A percentile compares a stretch with the other conserved stretches of the same genome.
Evolutionary conservation across 2,888 invertebrate species (phyloP).

Genomic region (Lissocephala sabroskyi): DNA sequence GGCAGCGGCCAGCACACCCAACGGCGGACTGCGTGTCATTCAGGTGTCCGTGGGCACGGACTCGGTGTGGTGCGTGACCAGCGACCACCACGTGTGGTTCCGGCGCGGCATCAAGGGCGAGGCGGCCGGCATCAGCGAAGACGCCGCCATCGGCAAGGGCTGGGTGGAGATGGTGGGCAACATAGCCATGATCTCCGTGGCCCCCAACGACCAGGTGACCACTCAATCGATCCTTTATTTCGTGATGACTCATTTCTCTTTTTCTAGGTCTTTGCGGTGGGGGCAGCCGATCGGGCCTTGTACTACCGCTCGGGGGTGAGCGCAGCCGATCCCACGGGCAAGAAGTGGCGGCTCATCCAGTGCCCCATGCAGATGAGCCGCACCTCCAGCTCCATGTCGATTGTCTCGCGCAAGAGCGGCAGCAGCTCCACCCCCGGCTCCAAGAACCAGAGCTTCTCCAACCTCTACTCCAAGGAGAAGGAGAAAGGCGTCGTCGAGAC

Average conservation of each 20-base stretch:
- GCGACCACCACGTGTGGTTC: slow-evolving; percentile 90
- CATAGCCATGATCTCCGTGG: slow-evolving; percentile 87
- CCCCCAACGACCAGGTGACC: slow-evolving; percentile 86
- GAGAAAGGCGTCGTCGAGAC: slow-evolving; percentile 71
- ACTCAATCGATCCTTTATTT: background rate
- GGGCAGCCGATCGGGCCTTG: slow-evolving; percentile 84
- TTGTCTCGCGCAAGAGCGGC: slow-evolving; percentile 74
- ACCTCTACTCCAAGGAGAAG: slow-evolving; percentile 70
- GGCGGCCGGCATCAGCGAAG: slow-evolving; percentile 81
- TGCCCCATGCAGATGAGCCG: slow-evolving; percentile 87
- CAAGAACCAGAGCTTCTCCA: slow-evolving; percentile 81
- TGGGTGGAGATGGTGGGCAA: slow-evolving; percentile 94
- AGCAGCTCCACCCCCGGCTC: slow-evolving; percentile 74
- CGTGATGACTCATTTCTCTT: background rate
- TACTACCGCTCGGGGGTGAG: slow-evolving; percentile 87
- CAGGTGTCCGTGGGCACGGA: slow-evolving; percentile 88
- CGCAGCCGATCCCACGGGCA: slow-evolving; percentile 84
- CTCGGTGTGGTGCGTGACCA: slow-evolving; percentile 84
- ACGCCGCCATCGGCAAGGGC: slow-evolving; percentile 84
- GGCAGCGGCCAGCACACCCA: slow-evolving; percentile 68
- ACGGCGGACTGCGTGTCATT: slow-evolving; percentile 77
- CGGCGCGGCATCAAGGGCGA: slow-evolving; percentile 82
- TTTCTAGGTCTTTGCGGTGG: slow-evolving; percentile 80
- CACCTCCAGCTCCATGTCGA: slow-evolving; percentile 85
- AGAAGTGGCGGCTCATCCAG: slow-evolving; percentile 87